These are phyloP conservation scores for Gorilla gorilla DNA, from an alignment of 2,113 vertebrate genomes.

Conservation along the genomic window DNA sequence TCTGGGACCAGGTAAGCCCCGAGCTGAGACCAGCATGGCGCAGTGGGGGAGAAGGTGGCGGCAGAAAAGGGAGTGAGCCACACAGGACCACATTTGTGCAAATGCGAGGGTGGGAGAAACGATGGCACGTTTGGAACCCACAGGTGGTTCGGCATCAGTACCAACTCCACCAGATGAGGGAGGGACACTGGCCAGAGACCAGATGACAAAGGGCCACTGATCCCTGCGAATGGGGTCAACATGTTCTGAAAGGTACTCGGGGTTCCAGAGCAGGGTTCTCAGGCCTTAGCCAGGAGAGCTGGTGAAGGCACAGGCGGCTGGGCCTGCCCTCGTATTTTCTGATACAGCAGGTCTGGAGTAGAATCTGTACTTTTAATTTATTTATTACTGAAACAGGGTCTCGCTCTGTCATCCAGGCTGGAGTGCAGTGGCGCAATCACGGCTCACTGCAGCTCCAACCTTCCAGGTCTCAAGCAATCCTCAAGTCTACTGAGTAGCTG, in stretches of 20 bases:
- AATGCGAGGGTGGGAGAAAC: accelerated
- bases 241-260: neutral
- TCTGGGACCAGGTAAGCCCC: neutral
- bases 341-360: neutral
- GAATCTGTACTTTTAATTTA: neutral
- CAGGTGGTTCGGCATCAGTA: neutral
- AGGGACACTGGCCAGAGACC: neutral
- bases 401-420: no score
- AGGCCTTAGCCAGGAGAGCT: neutral
- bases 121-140: neutral
- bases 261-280: neutral
- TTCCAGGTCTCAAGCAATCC: no score
- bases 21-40: neutral
- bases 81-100: neutral
- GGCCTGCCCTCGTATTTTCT: neutral
- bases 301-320: neutral
- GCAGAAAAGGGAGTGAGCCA: neutral
- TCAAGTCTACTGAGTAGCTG: no score
- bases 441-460: no score
- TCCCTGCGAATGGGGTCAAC: neutral
- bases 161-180: neutral
- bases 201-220: neutral
- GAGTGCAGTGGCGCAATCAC: no score
- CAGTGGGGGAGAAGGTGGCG: no score
- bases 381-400: no score